Evolutionary conservation across 1,140 invertebrate species (phyloP).

Genomic region (Medauroidea extradentata): DNA sequence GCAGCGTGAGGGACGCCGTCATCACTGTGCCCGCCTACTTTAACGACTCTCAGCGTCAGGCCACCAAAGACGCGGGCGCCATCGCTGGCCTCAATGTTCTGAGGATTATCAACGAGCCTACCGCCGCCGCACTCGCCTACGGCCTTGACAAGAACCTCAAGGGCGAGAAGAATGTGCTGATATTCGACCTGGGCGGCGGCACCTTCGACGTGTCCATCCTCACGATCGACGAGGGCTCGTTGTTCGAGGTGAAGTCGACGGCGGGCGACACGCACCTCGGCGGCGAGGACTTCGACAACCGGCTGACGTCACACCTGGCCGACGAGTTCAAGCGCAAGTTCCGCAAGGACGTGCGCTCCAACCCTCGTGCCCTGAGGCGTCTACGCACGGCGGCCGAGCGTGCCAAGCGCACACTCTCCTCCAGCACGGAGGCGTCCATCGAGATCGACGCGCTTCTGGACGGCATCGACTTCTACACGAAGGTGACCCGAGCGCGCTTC

Average conservation of each 20-base stretch:
- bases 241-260: no score
- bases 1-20: constrained; percentile 62
- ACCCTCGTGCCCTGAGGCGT: constrained; percentile 51
- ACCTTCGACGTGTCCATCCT: constrained; percentile 85
- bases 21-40: constrained; percentile 67
- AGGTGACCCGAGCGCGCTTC: constrained; percentile 56
- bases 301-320: constrained; percentile 74
- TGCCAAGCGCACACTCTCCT: constrained; percentile 55
- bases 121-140: constrained; percentile 78
- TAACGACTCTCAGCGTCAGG: no score
- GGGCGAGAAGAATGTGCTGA: no score
- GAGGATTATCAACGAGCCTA: constrained; percentile 74
- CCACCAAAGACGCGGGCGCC: no score
- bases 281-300: constrained; percentile 84
- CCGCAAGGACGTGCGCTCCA: constrained; percentile 46
- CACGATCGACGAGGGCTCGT: no score
- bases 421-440: constrained; percentile 52
- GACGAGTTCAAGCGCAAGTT: constrained; percentile 53
- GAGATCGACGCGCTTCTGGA: constrained; percentile 54
- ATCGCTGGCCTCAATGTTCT: no score
- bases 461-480: constrained; percentile 57
- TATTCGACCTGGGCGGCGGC: no score
- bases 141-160: no score
- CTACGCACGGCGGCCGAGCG: constrained; percentile 60
- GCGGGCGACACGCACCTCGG: no score